Conservation (phyloP, 2,888 invertebrate genomes). For the Parochlus steinenii region DNA sequence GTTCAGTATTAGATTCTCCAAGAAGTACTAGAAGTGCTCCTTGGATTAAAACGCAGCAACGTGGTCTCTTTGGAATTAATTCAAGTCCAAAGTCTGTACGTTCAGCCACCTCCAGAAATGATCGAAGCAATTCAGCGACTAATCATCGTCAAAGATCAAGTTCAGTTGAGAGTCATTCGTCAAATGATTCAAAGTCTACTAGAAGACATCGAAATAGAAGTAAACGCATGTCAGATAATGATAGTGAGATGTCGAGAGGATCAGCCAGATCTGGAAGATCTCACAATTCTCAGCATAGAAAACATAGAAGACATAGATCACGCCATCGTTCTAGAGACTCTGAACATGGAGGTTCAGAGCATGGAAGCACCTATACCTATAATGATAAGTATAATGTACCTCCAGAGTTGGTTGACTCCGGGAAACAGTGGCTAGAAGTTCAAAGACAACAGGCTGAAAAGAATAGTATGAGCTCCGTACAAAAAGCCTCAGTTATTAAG, state of each 20-base stretch:
- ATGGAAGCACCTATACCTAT: constrained; percentile 36
- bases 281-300: constrained; percentile 56
- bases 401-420: constrained; percentile 69
- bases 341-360: constrained; percentile 51
- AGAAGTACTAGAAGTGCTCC: constrained; percentile 72
- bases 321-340: constrained; percentile 57
- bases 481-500: constrained; percentile 53
- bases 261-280: constrained; percentile 65
- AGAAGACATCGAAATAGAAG: constrained; percentile 67
- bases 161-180: constrained; percentile 78
- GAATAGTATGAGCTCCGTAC: constrained; percentile 35
- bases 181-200: constrained; percentile 65
- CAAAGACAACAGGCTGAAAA: constrained; percentile 53
- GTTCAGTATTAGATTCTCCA: constrained; percentile 46
- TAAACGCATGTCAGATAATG: constrained; percentile 71
- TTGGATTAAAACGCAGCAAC: constrained; percentile 55
- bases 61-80: constrained; percentile 57
- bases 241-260: constrained; percentile 75
- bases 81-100: constrained; percentile 70
- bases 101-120: constrained; percentile 35
- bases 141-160: constrained; percentile 41
- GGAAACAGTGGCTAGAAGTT: constrained; percentile 78
- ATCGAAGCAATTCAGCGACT: constrained; percentile 4
- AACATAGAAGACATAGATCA: constrained; percentile 54
- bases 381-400: constrained; percentile 20